Conservation (phyloP, 2,113 vertebrate species). For the Pungitius pungitius region DNA sequence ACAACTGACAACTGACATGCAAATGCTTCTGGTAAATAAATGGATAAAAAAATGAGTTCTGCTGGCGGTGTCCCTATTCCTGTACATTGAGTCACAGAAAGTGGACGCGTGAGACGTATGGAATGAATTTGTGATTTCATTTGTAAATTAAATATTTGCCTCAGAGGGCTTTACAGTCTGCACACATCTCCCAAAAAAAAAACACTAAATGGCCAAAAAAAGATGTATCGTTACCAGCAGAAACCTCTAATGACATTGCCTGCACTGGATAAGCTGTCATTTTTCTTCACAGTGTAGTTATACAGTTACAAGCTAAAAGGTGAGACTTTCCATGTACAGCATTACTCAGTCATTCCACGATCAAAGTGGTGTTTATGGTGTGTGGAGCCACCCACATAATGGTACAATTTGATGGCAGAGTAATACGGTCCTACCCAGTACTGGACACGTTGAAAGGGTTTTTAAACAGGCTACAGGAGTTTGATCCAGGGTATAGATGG, state of each 20-base stretch:
- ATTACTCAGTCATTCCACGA: conserved; percentile 2
- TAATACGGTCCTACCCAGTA: conserved; percentile 2
- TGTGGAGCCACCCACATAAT: conserved; percentile 9
- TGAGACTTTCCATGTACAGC: conserved; percentile 2
- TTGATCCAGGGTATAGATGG: neutral
- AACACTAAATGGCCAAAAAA: no score
- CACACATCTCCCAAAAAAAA: no score
- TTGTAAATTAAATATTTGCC: no score
- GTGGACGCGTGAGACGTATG: no score
- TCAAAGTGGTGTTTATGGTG: conserved; percentile 31
- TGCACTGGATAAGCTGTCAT: conserved; percentile 3
- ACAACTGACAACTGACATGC: neutral
- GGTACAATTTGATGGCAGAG: conserved; percentile 15
- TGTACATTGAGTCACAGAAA: neutral
- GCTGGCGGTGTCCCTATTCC: neutral
- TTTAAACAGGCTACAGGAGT: conserved; percentile 6
- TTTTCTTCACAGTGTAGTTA: conserved; percentile 2
- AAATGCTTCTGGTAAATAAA: neutral
- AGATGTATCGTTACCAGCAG: neutral
- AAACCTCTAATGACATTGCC: conserved; percentile 2
- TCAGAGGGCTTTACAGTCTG: no score
- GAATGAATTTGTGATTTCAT: no score
- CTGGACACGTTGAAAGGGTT: conserved; percentile 1
- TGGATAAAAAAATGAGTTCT: neutral
- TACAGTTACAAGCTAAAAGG: conserved; percentile 7